Base-by-base conservation (phyloP, 1,140 invertebrate genomes). In the Leptoteleia sp. region DNA sequence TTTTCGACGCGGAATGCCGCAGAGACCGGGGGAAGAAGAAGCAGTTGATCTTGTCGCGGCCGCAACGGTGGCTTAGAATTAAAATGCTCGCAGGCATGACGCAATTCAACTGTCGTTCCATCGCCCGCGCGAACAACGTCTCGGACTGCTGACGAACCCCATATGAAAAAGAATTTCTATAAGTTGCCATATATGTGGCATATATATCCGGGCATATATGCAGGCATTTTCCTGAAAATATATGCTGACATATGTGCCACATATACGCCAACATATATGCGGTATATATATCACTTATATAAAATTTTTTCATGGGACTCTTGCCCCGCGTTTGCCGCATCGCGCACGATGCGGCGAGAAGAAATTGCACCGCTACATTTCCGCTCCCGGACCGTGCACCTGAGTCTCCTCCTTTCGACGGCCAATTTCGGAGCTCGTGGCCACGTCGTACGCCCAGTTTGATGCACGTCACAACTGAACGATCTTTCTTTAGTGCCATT, bases 371-470 rank as follows among this genome's bases (percentile, higher is more conserved):
- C 13, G 31, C 17, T 47, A 33, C 40, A 59, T 59, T 45, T 40
- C 38, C 15, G 27, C 35, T 59, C 40, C 31, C 15, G 31, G 57
- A n/a, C 37, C 48, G 42, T 31, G 33, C 57, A 61, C 42, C 57
- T 61, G 57, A 48, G 57, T 47, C n/a, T n/a, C n/a, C 57, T 37
- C 43, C 42, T 47, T 61, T 61, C 57, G 43, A 38, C 57, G 47
- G 22, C 19, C 48, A 47, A 61, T 61, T 61, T 19, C 33, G 19
- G 27, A 59, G 25, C 40, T 59, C 25, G 22, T 55, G 16, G 42
- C 19, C 4, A 38, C 37, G 31, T 48, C 31, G 3, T 29, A 11
- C 12, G 19, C n/a, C 52, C 27, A 29, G 52, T 4, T 40, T 19
- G 9, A 12, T 47, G 19, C 19, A 33, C n/a, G 57, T 59, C 42